Base-by-base conservation (phyloP, 2,113 vertebrate genomes). In the Syrrhaptes paradoxus region DNA sequence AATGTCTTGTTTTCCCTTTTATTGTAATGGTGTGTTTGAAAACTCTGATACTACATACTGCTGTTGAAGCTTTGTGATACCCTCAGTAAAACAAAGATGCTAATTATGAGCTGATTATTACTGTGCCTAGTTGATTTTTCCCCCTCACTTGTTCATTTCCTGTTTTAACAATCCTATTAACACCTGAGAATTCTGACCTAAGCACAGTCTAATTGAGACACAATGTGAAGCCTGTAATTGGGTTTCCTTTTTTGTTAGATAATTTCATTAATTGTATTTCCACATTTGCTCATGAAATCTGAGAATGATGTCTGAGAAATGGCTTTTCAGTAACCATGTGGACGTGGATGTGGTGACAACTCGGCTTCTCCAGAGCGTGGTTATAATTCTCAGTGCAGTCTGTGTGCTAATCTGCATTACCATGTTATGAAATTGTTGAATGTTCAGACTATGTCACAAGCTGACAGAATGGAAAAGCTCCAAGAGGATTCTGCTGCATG, bases 1-100 rank as follows among this genome's bases (percentile, higher is more conserved):
- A 96, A 70, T 85, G 72, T 78, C 68, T 86, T 92, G 34, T 71
- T 90, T 93, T 89, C 13, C 15, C 31, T 84, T 93, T 88, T 85
- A 36, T 85, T 72, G 21, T 49, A 86, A 72, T 15, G 13, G 38
- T 54, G n/a, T 45, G 6, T 94, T 95, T 90, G 88, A 88, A 95
- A 96, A 82, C n/a, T 65, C 36, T 82, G 55, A 32, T 90, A 49
- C n/a, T 89, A 15, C 51, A 34, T 41, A 32, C n/a, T 73, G 38
- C 80, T 72, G 7, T 21, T 81, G 83, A 89, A 88, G 71, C 52
- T 83, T 81, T 82, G 58, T 3, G 7, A 54, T 90, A 65, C 31
- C n/a, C 58, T 90, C 66, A 79, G 52, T 79, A 72, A 74, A 90
- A 67, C 29, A 81, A 71, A 86, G 45, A 81, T 81, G 48, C 20